Evolutionary conservation across 2,888 invertebrate genomes (phyloP), one percentile per base, ranked within the genome.

Genomic region (Corbicula japonica): DNA sequence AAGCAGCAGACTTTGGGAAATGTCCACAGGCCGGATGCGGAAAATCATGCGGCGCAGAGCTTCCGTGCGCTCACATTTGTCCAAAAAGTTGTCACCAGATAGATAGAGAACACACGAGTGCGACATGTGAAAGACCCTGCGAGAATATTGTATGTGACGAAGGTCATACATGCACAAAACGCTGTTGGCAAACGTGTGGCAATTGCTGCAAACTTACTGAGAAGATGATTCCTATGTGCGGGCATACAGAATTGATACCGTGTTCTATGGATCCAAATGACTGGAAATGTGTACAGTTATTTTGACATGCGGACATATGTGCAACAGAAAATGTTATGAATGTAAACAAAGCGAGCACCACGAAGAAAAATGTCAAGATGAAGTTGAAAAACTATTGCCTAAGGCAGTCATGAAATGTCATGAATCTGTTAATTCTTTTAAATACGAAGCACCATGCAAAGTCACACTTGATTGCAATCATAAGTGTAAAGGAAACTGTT

Each of bases 61-160:
- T 87, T 4, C 34, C 44, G 18, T 86, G 85, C 76, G 84, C 74
- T 28, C 88, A 85, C 76, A 48, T 30, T 12, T 85, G 79, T 72
- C 68, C 74, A 46, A 58, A 65, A 46, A 48, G 52, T 41, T 79
- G 79, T 61, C 79, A 79, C 34, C 28, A 74, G 0, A 92, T 93
- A 62, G 95, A 96, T 86, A 92, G 94, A 34, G 93, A 94, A 0
- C 96, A 96, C 88, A 52, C 71, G 0, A 58, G 85, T 0, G 94
- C 94, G 35, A 92, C 92, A 73, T 88, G 91, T 80, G 50, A 56
- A 18, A 87, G 86, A 69, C 66, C 77, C 35, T 91, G 91, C 65
- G 66, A 66, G 35, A 80, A 75, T 76, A 81, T 35, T 84, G 83
- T 66, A 8, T 81, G 83, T 38, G 21, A 32, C 23, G 18, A 96